phyloP scores from a whole-genome alignment of 2,888 invertebrate genomes.

The Heliconius charithonia region DNA sequence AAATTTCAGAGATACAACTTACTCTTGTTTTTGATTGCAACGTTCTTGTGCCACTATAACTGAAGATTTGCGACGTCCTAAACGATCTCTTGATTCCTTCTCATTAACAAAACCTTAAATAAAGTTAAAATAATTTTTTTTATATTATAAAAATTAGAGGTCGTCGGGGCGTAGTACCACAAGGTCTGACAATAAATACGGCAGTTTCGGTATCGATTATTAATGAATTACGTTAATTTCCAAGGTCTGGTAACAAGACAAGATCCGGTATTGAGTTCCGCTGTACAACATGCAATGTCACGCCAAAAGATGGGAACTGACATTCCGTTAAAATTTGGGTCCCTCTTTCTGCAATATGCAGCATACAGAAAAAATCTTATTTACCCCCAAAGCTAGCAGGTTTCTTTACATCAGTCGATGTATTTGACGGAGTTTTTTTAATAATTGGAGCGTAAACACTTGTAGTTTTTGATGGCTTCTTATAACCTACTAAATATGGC shows the following conservation, averaged over 20 bases:
- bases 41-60: constrained; percentile 71
- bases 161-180: too few relatives aligned
- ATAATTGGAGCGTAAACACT: constrained; percentile 81
- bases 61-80: constrained; percentile 79
- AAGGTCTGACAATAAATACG: neutral
- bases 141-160: too few relatives aligned
- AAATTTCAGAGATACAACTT: constrained; percentile 51
- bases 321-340: neutral
- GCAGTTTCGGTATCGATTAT: neutral
- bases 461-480: constrained; percentile 81
- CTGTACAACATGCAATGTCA: neutral
- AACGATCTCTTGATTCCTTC: constrained; percentile 75
- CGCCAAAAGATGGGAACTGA: neutral
- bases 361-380: neutral
- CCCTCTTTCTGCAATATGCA: too few relatives aligned
- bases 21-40: constrained; percentile 78
- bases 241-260: neutral
- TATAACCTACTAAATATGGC: constrained; percentile 87
- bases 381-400: constrained; percentile 79
- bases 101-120: constrained; percentile 73
- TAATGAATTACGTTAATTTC: too few relatives aligned
- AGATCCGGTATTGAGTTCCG: neutral
- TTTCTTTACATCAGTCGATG: constrained; percentile 75
- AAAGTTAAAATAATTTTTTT: neutral
- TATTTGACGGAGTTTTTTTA: constrained; percentile 72